A percentile compares a stretch with the other conserved stretches of the same genome.
These are phyloP conservation scores for Boulengeromyrus knoepffleri DNA, from an alignment of 2,113 vertebrate species.

Conservation along the genomic window DNA sequence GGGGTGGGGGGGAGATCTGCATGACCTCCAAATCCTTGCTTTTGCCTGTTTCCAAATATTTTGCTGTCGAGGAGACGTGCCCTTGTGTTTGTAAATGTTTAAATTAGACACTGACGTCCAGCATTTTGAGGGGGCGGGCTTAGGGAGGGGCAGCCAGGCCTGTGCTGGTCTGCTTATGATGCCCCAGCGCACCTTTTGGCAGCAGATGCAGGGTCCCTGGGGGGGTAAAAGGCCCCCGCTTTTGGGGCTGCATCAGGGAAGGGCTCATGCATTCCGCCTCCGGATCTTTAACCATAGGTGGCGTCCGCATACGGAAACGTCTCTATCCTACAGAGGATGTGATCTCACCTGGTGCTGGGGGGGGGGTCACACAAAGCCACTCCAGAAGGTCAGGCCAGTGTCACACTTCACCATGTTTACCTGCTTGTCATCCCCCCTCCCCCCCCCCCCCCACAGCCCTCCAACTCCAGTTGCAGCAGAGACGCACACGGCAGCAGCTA, in stretches of 20 bases:
- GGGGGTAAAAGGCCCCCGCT: not conserved
- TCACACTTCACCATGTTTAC: not conserved
- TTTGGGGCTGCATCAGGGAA: not conserved
- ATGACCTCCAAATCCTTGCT: not conserved
- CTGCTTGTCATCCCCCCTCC: conserved; percentile 12
- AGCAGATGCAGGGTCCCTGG: not conserved
- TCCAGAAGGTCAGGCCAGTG: not conserved
- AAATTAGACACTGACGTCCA: conserved; percentile 31
- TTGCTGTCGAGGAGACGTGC: conserved; percentile 35
- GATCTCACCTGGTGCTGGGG: not conserved
- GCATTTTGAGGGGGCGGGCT: conserved; percentile 33
- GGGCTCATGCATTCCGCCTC: no score
- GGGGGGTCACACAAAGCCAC: no score
- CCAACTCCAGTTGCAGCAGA: conserved; percentile 87
- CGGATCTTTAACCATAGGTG: no score
- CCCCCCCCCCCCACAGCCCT: conserved; percentile 69
- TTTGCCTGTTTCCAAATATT: conserved; percentile 18
- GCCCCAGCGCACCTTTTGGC: not conserved
- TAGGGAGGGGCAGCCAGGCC: not conserved
- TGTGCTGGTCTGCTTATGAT: not conserved
- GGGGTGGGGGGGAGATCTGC: not conserved
- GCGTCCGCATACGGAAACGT: not conserved
- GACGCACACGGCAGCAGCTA: conserved; percentile 87
- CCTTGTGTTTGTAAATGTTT: conserved; percentile 53
- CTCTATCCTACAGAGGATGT: no score